Conservation (phyloP, 2,888 invertebrate genomes). For the Oithona nana region DNA sequence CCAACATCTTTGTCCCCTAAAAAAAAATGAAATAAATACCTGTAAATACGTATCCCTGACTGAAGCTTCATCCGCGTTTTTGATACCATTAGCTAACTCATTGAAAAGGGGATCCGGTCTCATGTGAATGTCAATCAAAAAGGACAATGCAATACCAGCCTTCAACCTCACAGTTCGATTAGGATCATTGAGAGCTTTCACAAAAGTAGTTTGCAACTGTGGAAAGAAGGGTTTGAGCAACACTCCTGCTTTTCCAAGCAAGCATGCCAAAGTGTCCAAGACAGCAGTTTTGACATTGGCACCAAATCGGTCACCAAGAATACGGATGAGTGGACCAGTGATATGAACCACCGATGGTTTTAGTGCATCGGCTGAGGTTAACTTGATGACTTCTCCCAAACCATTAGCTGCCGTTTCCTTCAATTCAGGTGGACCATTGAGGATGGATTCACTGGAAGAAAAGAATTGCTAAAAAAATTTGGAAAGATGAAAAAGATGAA, state of each 20-base stretch:
- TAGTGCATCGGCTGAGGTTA: conserved; percentile 66
- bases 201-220: conserved; percentile 92
- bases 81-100: conserved; percentile 70
- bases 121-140: conserved; percentile 74
- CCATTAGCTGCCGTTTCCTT: conserved; percentile 90
- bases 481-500: no score
- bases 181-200: conserved; percentile 79
- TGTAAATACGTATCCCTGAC: conserved; percentile 77
- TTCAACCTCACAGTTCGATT: conserved; percentile 68
- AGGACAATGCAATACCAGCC: conserved; percentile 67
- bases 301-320: conserved; percentile 74
- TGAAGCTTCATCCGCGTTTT: conserved; percentile 54
- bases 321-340: conserved; percentile 91
- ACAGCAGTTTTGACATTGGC: conserved; percentile 89
- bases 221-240: conserved; percentile 95
- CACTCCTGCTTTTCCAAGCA: conserved; percentile 83
- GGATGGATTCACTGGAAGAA: conserved; percentile 82
- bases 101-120: conserved; percentile 84
- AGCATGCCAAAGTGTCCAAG: conserved; percentile 70
- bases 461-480: no score
- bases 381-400: conserved; percentile 56
- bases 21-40: no score
- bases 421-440: conserved; percentile 83
- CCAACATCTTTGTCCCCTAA: no score
- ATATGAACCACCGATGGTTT: conserved; percentile 92